Percentiles rank a stretch among this genome's conserved stretches.
These are phyloP conservation scores for Drosophila trapezifrons DNA, from an alignment of 1,140 invertebrate species.

Conservation along the genomic window DNA sequence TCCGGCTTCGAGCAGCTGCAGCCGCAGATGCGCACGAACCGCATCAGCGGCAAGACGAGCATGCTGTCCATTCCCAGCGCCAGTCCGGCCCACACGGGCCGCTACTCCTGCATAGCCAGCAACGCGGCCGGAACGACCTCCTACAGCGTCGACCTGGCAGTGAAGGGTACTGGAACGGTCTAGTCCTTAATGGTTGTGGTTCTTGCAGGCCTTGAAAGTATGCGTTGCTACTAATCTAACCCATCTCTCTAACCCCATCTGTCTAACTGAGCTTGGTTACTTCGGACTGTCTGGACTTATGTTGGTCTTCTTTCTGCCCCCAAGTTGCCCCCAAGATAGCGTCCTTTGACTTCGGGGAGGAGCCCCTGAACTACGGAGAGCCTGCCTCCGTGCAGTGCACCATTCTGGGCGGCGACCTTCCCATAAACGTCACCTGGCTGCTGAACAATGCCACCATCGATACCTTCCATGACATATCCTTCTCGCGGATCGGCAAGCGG, in stretches of 20 bases:
- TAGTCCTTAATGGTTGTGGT: conserved; percentile 85
- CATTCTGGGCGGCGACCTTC: conserved; percentile 89
- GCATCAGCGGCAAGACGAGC: conserved; percentile 87
- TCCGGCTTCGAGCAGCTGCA: conserved; percentile 60
- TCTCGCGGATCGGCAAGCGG: conserved; percentile 86
- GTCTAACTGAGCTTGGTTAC: conserved; percentile 24
- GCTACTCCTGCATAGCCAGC: conserved; percentile 89
- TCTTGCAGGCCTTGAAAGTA: conserved; percentile 83
- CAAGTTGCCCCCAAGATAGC: conserved; percentile 88
- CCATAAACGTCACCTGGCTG: conserved; percentile 87
- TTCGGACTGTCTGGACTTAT: conserved; percentile 1
- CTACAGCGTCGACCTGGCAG: conserved; percentile 87
- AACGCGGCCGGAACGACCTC: conserved; percentile 90
- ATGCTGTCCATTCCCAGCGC: conserved; percentile 86
- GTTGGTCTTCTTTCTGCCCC: not conserved
- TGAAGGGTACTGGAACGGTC: conserved; percentile 81
- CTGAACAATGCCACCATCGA: conserved; percentile 86
- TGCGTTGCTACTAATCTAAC: conserved; percentile 48
- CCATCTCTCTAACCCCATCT: conserved; percentile 16
- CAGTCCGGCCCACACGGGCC: conserved; percentile 87
- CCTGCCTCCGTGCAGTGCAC: conserved; percentile 90
- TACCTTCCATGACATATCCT: conserved; percentile 85
- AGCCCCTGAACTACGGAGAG: conserved; percentile 89
- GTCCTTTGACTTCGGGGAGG: conserved; percentile 89
- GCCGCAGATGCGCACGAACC: conserved; percentile 85